Base-by-base conservation (phyloP, 2,888 invertebrate genomes). In the Chalcosyrphus nemorum region DNA sequence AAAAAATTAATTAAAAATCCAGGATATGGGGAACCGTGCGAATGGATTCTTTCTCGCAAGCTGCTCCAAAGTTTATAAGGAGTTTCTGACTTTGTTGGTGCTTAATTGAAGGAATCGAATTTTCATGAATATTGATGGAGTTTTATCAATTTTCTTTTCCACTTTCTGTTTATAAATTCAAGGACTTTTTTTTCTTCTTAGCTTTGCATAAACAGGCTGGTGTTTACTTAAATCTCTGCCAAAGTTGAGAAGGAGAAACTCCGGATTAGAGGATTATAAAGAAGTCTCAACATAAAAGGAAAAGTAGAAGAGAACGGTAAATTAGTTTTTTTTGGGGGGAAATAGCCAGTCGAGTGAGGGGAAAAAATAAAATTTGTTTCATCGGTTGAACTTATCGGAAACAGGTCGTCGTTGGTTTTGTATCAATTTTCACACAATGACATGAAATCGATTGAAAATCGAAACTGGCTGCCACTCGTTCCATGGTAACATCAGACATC, bases 1-100 rank as follows among this genome's bases (percentile, higher is more conserved):
- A 81, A 52, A 68, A 70, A 81, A 63, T 43, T 81, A 81, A 81
- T 81, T 81, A 75, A 70, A n/a, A 75, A 56, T 41, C 50, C 56
- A 32, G 27, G 56, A 56, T 47, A 41, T 54, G 66, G 35, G 29
- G 7, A 35, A 15, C n/a, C 13, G n/a, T 13, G 11, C 17, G 15
- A 7, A 54, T 13, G 21, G 15, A 32, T 38, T 43, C 13, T n/a
- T n/a, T n/a, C n/a, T n/a, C n/a, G n/a, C n/a, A 19, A 65, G 15
- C 19, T 15, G 21, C 24, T 59, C 17, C 21, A 57, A 66, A 50
- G 50, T 75, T 75, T 56, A 66, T 27, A 35, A 38, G n/a, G 50
- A 66, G 17, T 21, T 52, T 52, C 38, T 54, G 70, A 61, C 32
- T 59, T 63, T 68, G 43, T 57, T 65, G 29, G 50, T 32, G 32